Conservation (phyloP, 2,797 vertebrate genomes). For the Cuniculus paca region DNA sequence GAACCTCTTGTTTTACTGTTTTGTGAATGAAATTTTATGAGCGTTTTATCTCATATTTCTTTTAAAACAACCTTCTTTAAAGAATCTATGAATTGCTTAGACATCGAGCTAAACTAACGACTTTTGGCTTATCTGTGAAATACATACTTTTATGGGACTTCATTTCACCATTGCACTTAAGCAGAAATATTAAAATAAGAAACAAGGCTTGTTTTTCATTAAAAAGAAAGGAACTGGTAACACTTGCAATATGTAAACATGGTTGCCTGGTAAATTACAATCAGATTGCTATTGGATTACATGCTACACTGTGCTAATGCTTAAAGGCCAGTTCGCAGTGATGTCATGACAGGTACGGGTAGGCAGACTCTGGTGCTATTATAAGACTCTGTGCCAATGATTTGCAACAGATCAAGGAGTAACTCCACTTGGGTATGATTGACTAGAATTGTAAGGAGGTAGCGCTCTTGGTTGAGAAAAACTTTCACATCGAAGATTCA, state of each 20-base stretch:
- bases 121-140: constrained; percentile 61
- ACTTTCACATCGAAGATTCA: constrained; percentile 23
- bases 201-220: constrained; percentile 75
- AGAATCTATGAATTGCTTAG: constrained; percentile 34
- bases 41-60: constrained; percentile 36
- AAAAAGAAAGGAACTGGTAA: constrained; percentile 67
- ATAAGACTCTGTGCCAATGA: not conserved
- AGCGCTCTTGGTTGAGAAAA: constrained; percentile 57
- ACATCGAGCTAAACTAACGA: constrained; percentile 46
- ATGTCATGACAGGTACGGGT: constrained; percentile 19
- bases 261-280: constrained; percentile 74
- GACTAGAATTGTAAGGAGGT: not conserved
- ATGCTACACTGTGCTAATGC: constrained; percentile 54
- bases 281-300: constrained; percentile 69
- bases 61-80: constrained; percentile 40
- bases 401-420: constrained; percentile 37
- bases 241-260: constrained; percentile 70
- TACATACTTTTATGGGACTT: constrained; percentile 31
- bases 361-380: constrained; percentile 51
- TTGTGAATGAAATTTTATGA: constrained; percentile 62
- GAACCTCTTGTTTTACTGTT: constrained; percentile 54
- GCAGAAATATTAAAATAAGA: constrained; percentile 73
- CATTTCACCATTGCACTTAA: constrained; percentile 47
- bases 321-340: constrained; percentile 41
- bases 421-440: not conserved